Evolutionary conservation across 2,113 vertebrate species (phyloP).

Genomic region (Polypterus bichir): DNA sequence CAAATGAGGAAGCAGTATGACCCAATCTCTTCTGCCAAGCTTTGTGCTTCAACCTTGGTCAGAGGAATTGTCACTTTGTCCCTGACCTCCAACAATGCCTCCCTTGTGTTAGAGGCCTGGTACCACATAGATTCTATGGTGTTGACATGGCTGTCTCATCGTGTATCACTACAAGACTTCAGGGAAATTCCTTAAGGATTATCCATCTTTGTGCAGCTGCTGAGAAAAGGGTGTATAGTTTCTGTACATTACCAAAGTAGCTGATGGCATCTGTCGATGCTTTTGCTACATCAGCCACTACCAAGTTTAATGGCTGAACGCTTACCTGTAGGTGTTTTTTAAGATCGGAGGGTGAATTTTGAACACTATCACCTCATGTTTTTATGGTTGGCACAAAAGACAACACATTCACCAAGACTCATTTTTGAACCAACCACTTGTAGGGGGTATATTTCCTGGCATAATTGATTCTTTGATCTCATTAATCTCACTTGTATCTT

Average conservation of each 20-base stretch:
- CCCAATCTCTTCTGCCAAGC: constrained; percentile 2
- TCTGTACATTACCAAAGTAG: background rate
- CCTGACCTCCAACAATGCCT: constrained; percentile 4
- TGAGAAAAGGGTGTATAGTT: background rate
- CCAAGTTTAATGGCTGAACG: too few species aligned
- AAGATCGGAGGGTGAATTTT: too few species aligned
- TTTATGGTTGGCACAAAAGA: too few species aligned
- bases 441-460: too few species aligned
- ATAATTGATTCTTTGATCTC: too few species aligned
- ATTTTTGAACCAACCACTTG: too few species aligned
- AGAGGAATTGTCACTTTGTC: background rate
- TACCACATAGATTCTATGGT: background rate
- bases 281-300: background rate
- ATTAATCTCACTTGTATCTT: too few species aligned
- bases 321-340: too few species aligned
- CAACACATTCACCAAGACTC: too few species aligned
- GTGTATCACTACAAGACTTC: background rate
- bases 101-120: background rate
- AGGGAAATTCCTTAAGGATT: background rate
- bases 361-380: too few species aligned
- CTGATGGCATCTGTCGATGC: background rate
- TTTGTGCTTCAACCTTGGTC: background rate
- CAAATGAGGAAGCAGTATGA: constrained; percentile 7
- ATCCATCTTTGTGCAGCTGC: background rate
- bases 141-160: constrained; percentile 1